phyloP scores from a whole-genome alignment of 2,113 vertebrate species.

The Pseudorasbora parva region DNA sequence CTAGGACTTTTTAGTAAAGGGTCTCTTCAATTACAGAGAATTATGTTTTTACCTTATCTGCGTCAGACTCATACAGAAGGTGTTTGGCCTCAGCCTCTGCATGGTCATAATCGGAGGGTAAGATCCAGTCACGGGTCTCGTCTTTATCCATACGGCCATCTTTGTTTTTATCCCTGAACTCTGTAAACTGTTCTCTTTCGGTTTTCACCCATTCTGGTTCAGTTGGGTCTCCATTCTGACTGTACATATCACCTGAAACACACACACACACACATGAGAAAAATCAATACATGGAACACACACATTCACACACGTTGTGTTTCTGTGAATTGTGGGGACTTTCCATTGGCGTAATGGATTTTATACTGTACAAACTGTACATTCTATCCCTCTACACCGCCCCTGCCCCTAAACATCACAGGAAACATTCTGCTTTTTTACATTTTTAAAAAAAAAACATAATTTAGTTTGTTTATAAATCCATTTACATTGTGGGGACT shows the following conservation, averaged over 20 bases:
- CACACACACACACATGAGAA: neutral
- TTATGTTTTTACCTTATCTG: conserved; percentile 82
- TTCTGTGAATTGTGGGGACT: no score
- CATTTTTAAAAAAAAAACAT: no score
- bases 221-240: conserved; percentile 83
- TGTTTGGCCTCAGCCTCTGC: conserved; percentile 95
- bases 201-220: conserved; percentile 98
- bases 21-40: neutral
- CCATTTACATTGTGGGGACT: no score
- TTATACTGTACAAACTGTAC: no score
- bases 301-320: conserved; percentile 67
- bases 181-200: conserved; percentile 91
- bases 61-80: conserved; percentile 92
- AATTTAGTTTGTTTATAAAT: no score
- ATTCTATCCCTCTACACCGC: no score
- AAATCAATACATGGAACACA: neutral
- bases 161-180: conserved; percentile 94
- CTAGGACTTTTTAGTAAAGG: neutral
- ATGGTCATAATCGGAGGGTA: conserved; percentile 95
- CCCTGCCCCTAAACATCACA: no score
- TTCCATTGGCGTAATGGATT: no score
- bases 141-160: conserved; percentile 97
- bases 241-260: conserved; percentile 93
- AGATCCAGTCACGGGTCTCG: conserved; percentile 96
- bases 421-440: no score